Conservation (phyloP, 2,888 invertebrate genomes). For the Drosophila pseudotalamancana region DNA sequence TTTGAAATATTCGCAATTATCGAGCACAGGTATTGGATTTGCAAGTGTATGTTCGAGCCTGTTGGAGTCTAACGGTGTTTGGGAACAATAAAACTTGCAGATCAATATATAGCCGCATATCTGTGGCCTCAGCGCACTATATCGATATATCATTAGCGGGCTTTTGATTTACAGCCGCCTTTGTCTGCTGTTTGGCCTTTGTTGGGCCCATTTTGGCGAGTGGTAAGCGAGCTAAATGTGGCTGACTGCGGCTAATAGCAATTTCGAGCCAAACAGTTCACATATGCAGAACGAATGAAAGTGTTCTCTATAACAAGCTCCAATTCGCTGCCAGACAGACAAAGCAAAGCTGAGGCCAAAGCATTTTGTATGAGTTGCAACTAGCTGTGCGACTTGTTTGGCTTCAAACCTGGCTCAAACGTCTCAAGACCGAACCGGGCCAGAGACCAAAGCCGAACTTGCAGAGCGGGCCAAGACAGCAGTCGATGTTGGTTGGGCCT, state of each 20-base stretch:
- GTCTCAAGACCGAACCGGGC: constrained; percentile 41
- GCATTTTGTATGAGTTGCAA: constrained; percentile 53
- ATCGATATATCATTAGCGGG: constrained; percentile 78
- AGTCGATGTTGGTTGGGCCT: constrained; percentile 79
- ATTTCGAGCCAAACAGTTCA: constrained; percentile 56
- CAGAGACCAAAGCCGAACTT: constrained; percentile 64
- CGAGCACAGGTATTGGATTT: constrained; percentile 21
- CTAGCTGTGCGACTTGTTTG: constrained; percentile 46
- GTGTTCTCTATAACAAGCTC: constrained; percentile 68
- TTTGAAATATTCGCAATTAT: constrained; percentile 6
- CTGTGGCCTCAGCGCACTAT: constrained; percentile 45
- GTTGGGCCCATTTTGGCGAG: constrained; percentile 60
- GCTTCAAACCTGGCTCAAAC: constrained; percentile 75
- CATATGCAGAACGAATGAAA: constrained; percentile 77
- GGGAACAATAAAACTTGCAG: constrained; percentile 56
- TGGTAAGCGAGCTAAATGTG: constrained; percentile 41
- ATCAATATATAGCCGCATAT: constrained; percentile 57
- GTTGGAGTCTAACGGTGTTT: constrained; percentile 62
- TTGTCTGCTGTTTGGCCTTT: constrained; percentile 65
- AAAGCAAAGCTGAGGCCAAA: constrained; percentile 10
- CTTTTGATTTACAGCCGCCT: constrained; percentile 78
- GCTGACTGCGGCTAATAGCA: constrained; percentile 65
- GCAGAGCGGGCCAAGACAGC: constrained; percentile 63
- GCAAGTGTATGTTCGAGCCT: constrained; percentile 48
- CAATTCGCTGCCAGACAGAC: constrained; percentile 49